Evolutionary conservation across 1,140 invertebrate genomes (phyloP).

Genomic region (Drosophila rufa): DNA sequence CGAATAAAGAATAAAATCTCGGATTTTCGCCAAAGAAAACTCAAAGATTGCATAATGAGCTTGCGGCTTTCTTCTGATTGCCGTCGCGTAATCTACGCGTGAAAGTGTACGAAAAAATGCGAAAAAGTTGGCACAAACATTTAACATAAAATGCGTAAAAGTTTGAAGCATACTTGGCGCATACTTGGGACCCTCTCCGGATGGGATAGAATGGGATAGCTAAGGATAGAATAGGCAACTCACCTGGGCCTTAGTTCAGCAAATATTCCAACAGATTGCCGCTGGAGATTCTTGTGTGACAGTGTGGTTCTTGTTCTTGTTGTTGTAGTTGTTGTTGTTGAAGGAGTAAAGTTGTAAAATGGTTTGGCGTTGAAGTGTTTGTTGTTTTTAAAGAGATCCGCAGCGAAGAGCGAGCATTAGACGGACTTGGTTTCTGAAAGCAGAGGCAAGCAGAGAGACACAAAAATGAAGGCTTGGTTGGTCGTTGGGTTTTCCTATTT

Average conservation of each 20-base stretch:
- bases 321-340: slow-evolving; percentile 43
- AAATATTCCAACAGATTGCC: slow-evolving; percentile 73
- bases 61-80: slow-evolving; percentile 4
- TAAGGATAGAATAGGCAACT: slow-evolving; percentile 6
- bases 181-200: slow-evolving; percentile 50
- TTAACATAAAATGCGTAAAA: slow-evolving; percentile 43
- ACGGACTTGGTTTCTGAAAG: slow-evolving; percentile 70
- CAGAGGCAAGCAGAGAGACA: slow-evolving; percentile 46
- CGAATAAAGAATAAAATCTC: background rate
- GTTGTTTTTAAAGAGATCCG: slow-evolving; percentile 69
- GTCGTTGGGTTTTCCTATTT: background rate
- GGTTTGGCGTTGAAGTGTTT: slow-evolving; percentile 53
- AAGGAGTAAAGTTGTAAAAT: slow-evolving; percentile 58
- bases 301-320: slow-evolving; percentile 43
- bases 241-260: slow-evolving; percentile 61
- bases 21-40: background rate
- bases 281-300: slow-evolving; percentile 43
- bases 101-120: slow-evolving; percentile 61
- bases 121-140: slow-evolving; percentile 56
- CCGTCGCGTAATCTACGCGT: slow-evolving; percentile 44
- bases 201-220: background rate
- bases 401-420: slow-evolving; percentile 73
- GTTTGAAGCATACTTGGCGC: slow-evolving; percentile 64
- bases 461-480: slow-evolving; percentile 10
- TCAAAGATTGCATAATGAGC: slow-evolving; percentile 40